A percentile compares a stretch with the other conserved stretches of the same genome.
Conservation (phyloP, 2,888 invertebrate genomes). For the Pheosia gnoma region DNA sequence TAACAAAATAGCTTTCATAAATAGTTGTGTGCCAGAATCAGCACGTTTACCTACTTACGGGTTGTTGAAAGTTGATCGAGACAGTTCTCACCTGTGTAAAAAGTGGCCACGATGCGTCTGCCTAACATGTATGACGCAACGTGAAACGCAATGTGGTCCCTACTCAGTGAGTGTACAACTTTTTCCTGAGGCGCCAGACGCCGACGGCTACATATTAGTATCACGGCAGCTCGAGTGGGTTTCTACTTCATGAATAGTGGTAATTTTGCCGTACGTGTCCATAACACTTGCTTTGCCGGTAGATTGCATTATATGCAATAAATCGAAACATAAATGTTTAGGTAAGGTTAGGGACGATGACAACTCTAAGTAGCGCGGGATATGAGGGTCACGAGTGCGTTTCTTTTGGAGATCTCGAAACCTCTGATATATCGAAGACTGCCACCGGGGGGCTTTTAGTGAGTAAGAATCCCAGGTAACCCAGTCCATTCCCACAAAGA, state of each 20-base stretch:
- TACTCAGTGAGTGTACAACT: constrained; percentile 57
- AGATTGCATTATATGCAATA: constrained; percentile 11
- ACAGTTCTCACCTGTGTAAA: constrained; percentile 51
- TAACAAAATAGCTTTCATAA: constrained; percentile 9
- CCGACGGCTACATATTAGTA: constrained; percentile 39
- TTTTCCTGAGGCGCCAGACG: constrained; percentile 69
- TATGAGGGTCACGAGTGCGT: too few species aligned
- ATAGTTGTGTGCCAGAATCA: constrained; percentile 7
- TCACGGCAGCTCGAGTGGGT: constrained; percentile 49
- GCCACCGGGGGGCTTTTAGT: too few species aligned
- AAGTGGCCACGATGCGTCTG: constrained; percentile 55
- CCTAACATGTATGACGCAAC: constrained; percentile 60
- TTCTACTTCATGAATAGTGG: constrained; percentile 71
- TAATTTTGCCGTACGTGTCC: constrained; percentile 42
- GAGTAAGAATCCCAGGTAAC: too few species aligned
- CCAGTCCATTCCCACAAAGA: too few species aligned
- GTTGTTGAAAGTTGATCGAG: constrained; percentile 53
- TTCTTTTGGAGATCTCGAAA: too few species aligned
- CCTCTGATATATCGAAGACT: too few species aligned
- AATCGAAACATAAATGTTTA: constrained; percentile 24
- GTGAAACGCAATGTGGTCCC: constrained; percentile 70
- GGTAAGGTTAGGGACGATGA: not conserved
- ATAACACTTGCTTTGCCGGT: constrained; percentile 29
- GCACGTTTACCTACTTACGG: constrained; percentile 28
- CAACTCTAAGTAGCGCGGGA: too few species aligned